These are phyloP conservation scores for Lepidurus packardi DNA, from an alignment of 1,140 invertebrate species.

Conservation along the genomic window DNA sequence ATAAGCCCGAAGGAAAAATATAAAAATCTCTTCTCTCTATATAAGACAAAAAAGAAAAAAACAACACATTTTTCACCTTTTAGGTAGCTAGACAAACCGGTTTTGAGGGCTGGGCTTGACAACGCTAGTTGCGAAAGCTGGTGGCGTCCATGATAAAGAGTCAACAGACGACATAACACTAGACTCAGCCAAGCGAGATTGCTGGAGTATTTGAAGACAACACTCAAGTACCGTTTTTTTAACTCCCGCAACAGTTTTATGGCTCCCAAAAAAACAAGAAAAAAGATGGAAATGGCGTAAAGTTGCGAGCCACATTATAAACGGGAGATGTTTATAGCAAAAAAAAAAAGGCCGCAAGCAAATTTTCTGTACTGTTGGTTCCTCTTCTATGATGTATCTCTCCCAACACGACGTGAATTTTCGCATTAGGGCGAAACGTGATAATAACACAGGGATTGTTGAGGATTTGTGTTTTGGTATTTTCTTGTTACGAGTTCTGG, in stretches of 20 bases:
- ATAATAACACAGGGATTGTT: no score
- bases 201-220: neutral
- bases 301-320: no score
- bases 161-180: neutral
- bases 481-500: neutral
- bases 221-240: neutral
- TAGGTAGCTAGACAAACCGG: slow-evolving; percentile 7
- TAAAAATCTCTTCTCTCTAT: no score
- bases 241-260: neutral
- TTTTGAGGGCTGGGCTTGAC: neutral
- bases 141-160: neutral
- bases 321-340: no score
- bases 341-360: no score
- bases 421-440: no score
- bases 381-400: no score
- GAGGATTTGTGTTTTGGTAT: neutral
- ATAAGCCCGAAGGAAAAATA: neutral
- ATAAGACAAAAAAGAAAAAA: neutral
- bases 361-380: no score
- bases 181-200: slow-evolving; percentile 4
- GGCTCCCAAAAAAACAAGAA: neutral
- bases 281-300: no score
- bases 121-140: neutral
- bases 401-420: no score
- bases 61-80: neutral